These are phyloP conservation scores for Odontothrips loti DNA, from an alignment of 2,888 invertebrate genomes.

Conservation along the genomic window DNA sequence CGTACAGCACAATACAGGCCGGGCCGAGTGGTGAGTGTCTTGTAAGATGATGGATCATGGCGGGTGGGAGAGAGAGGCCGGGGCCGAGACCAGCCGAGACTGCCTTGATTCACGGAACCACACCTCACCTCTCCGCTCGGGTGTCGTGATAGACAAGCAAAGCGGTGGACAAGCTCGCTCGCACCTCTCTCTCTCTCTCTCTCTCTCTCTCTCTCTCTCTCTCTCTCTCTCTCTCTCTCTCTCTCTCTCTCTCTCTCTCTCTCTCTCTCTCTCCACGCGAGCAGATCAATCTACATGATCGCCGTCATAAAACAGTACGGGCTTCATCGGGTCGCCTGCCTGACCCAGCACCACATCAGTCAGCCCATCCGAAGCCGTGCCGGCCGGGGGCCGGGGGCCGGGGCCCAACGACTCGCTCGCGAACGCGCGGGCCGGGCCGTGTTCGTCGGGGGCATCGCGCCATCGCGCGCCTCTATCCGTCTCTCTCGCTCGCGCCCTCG, in stretches of 20 bases:
- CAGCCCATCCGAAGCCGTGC: background rate
- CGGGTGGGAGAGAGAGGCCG: no score
- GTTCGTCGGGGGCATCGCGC: no score
- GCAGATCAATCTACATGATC: slow-evolving; percentile 23
- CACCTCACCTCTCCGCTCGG: background rate
- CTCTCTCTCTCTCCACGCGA: background rate
- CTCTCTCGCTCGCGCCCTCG: background rate
- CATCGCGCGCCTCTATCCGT: no score
- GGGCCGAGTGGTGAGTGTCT: background rate
- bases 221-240: no score
- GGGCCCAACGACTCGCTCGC: background rate
- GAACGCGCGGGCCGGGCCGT: no score
- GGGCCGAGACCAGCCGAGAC: background rate
- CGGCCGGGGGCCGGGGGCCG: background rate
- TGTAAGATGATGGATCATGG: slow-evolving; percentile 9
- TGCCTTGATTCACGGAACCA: slow-evolving; percentile 4
- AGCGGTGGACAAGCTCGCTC: background rate
- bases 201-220: background rate
- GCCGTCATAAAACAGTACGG: slow-evolving; percentile 22
- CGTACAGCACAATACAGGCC: background rate
- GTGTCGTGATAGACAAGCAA: background rate
- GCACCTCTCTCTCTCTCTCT: background rate
- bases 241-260: no score
- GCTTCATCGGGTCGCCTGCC: background rate
- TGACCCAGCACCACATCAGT: slow-evolving; percentile 25